These are phyloP conservation scores for Psilopsiagon aymara DNA, from an alignment of 2,113 vertebrate genomes.

Conservation along the genomic window DNA sequence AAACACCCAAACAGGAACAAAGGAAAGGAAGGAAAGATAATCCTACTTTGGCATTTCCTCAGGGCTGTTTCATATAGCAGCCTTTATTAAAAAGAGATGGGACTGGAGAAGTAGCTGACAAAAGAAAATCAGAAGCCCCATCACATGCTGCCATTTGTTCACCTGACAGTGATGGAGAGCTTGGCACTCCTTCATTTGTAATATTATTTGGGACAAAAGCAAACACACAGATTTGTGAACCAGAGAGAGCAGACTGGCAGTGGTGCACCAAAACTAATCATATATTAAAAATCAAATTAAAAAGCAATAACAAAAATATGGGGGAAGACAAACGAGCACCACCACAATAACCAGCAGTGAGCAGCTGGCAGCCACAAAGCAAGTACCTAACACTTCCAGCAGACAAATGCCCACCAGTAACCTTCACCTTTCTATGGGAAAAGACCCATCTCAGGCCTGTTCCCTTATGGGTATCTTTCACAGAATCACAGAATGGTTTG, in stretches of 20 bases:
- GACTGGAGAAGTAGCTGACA: not conserved
- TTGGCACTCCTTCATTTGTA: not conserved
- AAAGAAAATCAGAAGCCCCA: not conserved
- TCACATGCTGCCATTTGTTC: not conserved
- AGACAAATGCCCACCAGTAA: not conserved
- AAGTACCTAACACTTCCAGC: not conserved
- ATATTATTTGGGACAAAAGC: not conserved
- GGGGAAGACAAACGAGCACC: not conserved
- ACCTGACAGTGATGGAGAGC: not conserved
- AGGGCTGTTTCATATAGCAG: not conserved
- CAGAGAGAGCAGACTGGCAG: not conserved
- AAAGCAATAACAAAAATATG: not conserved
- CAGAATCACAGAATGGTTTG: not conserved
- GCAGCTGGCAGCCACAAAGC: not conserved
- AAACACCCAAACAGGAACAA: not conserved
- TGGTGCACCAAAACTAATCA: not conserved
- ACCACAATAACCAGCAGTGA: not conserved
- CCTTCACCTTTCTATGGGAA: not conserved
- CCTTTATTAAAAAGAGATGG: not conserved
- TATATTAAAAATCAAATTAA: not conserved
- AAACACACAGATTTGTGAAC: not conserved
- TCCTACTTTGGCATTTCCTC: not conserved
- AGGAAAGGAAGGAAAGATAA: not conserved
- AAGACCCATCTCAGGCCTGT: not conserved
- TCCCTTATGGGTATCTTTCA: not conserved